These are phyloP conservation scores for Xiphophorus couchianus DNA, from an alignment of 2,113 vertebrate species.

Conservation along the genomic window DNA sequence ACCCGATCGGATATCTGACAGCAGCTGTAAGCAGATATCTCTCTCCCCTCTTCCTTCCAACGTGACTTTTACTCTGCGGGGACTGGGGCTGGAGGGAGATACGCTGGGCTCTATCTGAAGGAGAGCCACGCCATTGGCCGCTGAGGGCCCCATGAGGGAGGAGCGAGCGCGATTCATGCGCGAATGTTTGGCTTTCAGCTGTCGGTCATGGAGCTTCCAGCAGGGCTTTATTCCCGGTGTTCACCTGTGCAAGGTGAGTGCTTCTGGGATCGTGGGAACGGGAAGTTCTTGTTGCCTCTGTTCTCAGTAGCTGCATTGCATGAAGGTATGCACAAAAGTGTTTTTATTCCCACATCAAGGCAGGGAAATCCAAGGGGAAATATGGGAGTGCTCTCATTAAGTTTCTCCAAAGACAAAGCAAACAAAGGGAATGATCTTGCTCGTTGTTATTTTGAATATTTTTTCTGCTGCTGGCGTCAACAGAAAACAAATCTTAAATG, in stretches of 20 bases:
- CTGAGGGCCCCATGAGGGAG: conserved; percentile 70
- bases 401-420: background rate
- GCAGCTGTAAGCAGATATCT: conserved; percentile 89
- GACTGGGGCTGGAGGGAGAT: conserved; percentile 78
- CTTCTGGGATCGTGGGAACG: conserved; percentile 59
- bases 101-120: conserved; percentile 74
- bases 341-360: conserved; percentile 22
- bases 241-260: conserved; percentile 81
- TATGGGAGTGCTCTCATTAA: background rate
- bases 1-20: conserved; percentile 92
- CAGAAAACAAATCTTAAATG: background rate
- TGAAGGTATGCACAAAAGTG: conserved; percentile 8
- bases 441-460: background rate
- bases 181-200: conserved; percentile 70
- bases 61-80: conserved; percentile 82
- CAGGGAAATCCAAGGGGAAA: background rate
- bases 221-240: conserved; percentile 37
- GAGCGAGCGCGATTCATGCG: conserved; percentile 67
- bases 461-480: background rate
- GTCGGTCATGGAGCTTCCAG: conserved; percentile 70
- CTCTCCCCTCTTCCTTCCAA: conserved; percentile 79
- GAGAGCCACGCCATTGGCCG: conserved; percentile 78
- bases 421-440: background rate
- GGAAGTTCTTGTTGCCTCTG: conserved; percentile 44
- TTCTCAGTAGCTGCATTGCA: conserved; percentile 30